Evolutionary conservation across 2,888 invertebrate species (phyloP).

Genomic region (Acronicta leporina): DNA sequence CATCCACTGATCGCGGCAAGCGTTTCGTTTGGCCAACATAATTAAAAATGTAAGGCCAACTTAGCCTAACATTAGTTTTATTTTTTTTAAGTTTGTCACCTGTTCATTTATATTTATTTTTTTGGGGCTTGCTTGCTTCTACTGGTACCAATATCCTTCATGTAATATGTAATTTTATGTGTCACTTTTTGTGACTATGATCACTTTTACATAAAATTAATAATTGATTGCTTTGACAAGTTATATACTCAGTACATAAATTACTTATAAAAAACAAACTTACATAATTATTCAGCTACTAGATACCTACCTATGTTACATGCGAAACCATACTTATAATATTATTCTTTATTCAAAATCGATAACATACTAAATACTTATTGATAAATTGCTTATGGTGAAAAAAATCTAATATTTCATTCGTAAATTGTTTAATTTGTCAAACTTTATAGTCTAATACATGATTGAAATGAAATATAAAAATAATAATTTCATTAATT

Average conservation of each 20-base stretch:
- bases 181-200: neutral
- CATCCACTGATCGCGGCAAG: too few species aligned
- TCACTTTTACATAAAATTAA: neutral
- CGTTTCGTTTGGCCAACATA: too few species aligned
- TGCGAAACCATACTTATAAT: neutral
- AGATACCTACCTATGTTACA: neutral
- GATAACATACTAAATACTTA: conserved; percentile 50
- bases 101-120: too few species aligned
- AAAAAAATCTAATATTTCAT: conserved; percentile 58
- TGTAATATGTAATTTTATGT: neutral
- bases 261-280: neutral
- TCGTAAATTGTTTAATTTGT: conserved; percentile 66
- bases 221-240: neutral
- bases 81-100: too few species aligned
- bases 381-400: conserved; percentile 61
- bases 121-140: neutral
- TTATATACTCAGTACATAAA: neutral
- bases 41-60: too few species aligned
- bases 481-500: conserved; percentile 19
- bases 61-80: too few species aligned
- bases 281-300: neutral
- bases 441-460: conserved; percentile 61
- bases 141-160: neutral
- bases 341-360: conserved; percentile 21
- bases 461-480: conserved; percentile 54